phyloP scores from a whole-genome alignment of 2,888 invertebrate genomes.

The Keiferia lycopersicella region DNA sequence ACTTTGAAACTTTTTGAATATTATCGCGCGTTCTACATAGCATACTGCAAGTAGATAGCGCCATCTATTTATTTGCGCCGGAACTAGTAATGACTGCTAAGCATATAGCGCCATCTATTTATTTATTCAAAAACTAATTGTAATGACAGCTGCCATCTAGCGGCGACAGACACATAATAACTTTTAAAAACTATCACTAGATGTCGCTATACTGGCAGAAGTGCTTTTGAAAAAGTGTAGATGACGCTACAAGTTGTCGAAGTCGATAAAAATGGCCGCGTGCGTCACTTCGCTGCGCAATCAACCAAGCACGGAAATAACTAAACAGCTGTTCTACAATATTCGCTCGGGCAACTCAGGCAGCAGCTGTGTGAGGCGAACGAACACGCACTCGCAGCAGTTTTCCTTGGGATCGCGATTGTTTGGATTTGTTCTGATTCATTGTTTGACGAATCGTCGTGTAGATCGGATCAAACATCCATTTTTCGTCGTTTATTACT shows the following conservation, averaged over 20 bases:
- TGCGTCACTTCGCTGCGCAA: slow-evolving; percentile 76
- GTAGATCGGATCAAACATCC: slow-evolving; percentile 55
- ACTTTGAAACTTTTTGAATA: not conserved
- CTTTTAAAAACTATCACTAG: slow-evolving; percentile 1
- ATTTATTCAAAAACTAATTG: not conserved
- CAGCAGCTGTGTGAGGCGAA: slow-evolving; percentile 58
- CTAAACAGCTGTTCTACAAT: slow-evolving; percentile 80
- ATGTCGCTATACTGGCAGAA: slow-evolving; percentile 4
- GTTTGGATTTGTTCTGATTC: slow-evolving; percentile 68
- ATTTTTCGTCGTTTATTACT: slow-evolving; percentile 64
- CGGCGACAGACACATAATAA: not conserved
- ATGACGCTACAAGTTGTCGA: slow-evolving; percentile 44
- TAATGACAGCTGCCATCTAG: slow-evolving; percentile 1
- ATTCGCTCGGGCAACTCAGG: slow-evolving; percentile 77
- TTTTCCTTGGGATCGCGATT: slow-evolving; percentile 54
- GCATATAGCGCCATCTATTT: not conserved
- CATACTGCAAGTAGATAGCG: not conserved
- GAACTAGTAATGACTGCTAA: not conserved
- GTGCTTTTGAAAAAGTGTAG: slow-evolving; percentile 32
- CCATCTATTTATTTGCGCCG: not conserved
- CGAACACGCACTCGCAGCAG: slow-evolving; percentile 49
- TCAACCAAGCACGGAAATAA: slow-evolving; percentile 77
- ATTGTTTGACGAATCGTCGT: slow-evolving; percentile 65
- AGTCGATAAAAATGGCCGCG: slow-evolving; percentile 66
- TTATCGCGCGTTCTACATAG: not conserved